Evolutionary conservation across 2,797 vertebrate species (phyloP).

Genomic region (Sebastes goodei): DNA sequence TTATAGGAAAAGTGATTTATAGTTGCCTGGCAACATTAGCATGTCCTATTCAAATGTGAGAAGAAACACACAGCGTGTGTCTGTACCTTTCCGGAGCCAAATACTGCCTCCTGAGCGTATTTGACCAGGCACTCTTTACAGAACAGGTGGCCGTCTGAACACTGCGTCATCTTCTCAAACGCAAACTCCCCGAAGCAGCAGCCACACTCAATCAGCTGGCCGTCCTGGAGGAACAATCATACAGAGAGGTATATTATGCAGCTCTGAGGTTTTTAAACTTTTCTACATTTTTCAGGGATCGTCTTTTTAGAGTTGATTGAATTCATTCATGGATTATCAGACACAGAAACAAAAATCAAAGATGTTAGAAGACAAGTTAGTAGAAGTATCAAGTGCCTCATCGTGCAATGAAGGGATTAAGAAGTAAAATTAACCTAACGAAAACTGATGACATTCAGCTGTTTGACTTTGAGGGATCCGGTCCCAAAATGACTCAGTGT

Average conservation of each 20-base stretch:
- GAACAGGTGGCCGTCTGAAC: slow-evolving; percentile 95
- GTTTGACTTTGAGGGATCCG: background rate
- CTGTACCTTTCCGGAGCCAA: slow-evolving; percentile 92
- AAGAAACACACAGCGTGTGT: background rate
- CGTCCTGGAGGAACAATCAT: slow-evolving; percentile 82
- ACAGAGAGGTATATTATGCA: background rate
- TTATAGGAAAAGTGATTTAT: background rate
- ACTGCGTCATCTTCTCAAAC: slow-evolving; percentile 97
- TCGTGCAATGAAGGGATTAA: background rate
- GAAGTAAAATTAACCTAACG: background rate
- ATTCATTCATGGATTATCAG: background rate
- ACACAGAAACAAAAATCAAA: background rate
- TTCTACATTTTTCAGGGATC: background rate
- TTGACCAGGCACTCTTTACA: slow-evolving; percentile 98
- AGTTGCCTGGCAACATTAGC: slow-evolving; percentile 7
- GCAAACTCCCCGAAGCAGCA: slow-evolving; percentile 97
- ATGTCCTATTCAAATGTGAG: background rate
- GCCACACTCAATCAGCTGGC: slow-evolving; percentile 97
- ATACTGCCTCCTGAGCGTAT: slow-evolving; percentile 97
- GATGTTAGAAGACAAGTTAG: background rate
- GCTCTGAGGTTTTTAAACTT: background rate
- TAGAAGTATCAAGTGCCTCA: background rate
- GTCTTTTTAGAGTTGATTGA: background rate
- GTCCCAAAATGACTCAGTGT: background rate
- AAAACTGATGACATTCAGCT: background rate